A percentile compares a stretch with the other conserved stretches of the same genome.
phyloP scores from a whole-genome alignment of 2,888 invertebrate genomes.

The Rhogogaster chlorosoma region DNA sequence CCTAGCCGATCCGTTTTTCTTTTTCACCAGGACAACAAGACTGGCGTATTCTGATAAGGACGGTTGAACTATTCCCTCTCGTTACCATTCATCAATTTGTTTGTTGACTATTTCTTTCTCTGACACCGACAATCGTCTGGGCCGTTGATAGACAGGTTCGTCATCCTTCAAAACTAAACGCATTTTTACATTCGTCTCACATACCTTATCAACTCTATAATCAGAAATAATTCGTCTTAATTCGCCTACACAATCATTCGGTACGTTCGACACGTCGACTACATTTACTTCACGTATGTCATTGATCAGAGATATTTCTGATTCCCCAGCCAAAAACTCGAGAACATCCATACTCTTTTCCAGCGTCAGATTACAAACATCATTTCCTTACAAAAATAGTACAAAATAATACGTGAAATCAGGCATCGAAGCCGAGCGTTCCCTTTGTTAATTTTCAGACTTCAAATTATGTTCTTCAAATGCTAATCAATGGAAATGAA shows the following conservation, averaged over 20 bases:
- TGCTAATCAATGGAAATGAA: no score
- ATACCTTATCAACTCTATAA: slow-evolving; percentile 49
- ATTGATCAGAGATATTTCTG: not conserved
- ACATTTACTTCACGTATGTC: slow-evolving; percentile 27
- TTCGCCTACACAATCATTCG: not conserved
- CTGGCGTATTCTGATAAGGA: slow-evolving; percentile 62
- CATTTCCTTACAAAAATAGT: no score
- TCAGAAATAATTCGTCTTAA: slow-evolving; percentile 29
- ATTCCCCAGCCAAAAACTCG: no score
- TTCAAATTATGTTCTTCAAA: no score
- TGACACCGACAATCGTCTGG: slow-evolving; percentile 52
- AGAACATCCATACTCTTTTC: no score
- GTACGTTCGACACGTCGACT: slow-evolving; percentile 15
- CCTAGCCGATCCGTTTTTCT: no score
- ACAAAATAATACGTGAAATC: no score
- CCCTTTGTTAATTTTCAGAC: no score
- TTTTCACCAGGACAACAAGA: slow-evolving; percentile 59
- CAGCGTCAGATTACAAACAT: no score
- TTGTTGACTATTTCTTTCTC: slow-evolving; percentile 55
- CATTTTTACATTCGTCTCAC: slow-evolving; percentile 51
- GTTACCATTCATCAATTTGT: slow-evolving; percentile 56
- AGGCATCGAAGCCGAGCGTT: no score
- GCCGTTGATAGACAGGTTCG: slow-evolving; percentile 54
- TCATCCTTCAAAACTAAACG: slow-evolving; percentile 56
- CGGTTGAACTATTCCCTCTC: slow-evolving; percentile 58